These are phyloP conservation scores for Ammospiza nelsoni DNA, from an alignment of 2,113 vertebrate species.

Conservation along the genomic window DNA sequence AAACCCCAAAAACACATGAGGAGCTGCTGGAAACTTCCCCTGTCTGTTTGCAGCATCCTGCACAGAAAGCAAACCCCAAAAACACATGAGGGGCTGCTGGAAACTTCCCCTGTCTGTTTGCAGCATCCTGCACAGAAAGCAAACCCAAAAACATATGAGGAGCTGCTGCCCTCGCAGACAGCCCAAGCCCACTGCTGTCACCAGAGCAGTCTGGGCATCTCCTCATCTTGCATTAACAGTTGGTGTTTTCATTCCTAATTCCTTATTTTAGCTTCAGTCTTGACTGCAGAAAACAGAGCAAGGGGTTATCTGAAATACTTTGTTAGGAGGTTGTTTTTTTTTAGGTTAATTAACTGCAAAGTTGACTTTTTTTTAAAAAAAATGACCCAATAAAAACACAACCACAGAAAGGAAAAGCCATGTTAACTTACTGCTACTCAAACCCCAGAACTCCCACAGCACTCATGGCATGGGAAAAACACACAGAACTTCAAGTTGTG, in stretches of 20 bases:
- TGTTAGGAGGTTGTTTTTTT: not conserved
- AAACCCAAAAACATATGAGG: not conserved
- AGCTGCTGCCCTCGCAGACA: not conserved
- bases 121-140: not conserved
- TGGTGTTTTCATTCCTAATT: constrained; percentile 32
- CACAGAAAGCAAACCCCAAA: no score
- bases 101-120: not conserved
- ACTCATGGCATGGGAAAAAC: not conserved
- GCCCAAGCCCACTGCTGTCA: not conserved
- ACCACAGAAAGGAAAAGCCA: not conserved
- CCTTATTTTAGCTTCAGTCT: not conserved
- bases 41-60: no score
- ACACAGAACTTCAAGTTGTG: not conserved
- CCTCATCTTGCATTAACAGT: not conserved
- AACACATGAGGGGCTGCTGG: not conserved
- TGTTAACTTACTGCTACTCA: not conserved
- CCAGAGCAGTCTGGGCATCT: constrained; percentile 34
- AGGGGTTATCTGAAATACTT: not conserved
- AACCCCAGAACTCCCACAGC: fast-evolving
- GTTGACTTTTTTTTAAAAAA: not conserved
- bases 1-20: not conserved
- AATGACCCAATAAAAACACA: not conserved
- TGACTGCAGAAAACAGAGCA: not conserved
- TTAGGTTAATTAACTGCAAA: not conserved
- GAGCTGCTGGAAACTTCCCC: not conserved